A percentile compares a stretch with the other conserved stretches of the same genome.
Conservation (phyloP, 2,113 vertebrate genomes). For the Nibea albiflora region DNA sequence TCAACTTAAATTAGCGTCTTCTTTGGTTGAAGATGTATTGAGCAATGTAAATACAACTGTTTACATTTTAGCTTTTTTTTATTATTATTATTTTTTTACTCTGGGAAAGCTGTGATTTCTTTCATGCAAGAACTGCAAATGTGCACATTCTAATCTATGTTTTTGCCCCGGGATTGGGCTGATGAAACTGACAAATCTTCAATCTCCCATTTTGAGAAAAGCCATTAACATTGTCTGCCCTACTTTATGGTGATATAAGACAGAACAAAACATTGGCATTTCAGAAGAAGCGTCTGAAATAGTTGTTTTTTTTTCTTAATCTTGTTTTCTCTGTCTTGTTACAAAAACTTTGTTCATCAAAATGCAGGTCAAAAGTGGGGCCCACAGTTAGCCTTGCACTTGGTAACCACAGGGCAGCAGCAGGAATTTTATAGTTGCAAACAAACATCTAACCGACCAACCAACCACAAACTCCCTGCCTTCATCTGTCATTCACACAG, state of each 20-base stretch:
- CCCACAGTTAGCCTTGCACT: neutral
- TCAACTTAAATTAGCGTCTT: slow-evolving; percentile 6
- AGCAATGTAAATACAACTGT: neutral
- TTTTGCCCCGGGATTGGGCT: slow-evolving; percentile 27
- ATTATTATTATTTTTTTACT: neutral
- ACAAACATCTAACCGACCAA: slow-evolving; percentile 19
- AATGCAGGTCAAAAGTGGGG: slow-evolving; percentile 32
- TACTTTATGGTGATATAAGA: slow-evolving; percentile 33
- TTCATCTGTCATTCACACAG: slow-evolving; percentile 62
- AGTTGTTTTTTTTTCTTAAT: slow-evolving; percentile 41
- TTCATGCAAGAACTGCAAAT: slow-evolving; percentile 8
- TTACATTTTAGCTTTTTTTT: neutral
- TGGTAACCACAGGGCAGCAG: neutral
- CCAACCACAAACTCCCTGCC: slow-evolving; percentile 31
- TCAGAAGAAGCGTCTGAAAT: slow-evolving; percentile 24
- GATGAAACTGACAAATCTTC: slow-evolving; percentile 46
- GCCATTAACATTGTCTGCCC: slow-evolving; percentile 49
- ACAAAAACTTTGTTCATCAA: slow-evolving; percentile 36
- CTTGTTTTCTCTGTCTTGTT: slow-evolving; percentile 31
- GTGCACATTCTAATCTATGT: slow-evolving; percentile 38
- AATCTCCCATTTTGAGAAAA: slow-evolving; percentile 30
- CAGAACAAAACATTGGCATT: slow-evolving; percentile 39
- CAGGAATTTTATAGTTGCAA: slow-evolving; percentile 7
- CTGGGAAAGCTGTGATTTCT: neutral
- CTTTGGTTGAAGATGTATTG: neutral